Conservation (phyloP, 30 jellyfish, hydroid and myxozoan genomes). For the Sanderia malayensis region DNA sequence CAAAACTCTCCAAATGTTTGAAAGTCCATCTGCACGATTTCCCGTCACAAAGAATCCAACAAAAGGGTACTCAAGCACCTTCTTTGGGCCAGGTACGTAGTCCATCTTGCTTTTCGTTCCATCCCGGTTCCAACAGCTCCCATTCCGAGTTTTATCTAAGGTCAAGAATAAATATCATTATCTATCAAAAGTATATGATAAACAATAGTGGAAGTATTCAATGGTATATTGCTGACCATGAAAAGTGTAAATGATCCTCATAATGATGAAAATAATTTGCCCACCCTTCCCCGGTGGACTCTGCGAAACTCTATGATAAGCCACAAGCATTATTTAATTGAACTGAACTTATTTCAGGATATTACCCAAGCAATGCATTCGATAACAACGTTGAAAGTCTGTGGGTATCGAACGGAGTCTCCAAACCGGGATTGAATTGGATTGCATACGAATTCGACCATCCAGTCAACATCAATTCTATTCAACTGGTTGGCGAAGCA, state of each 20-base stretch:
- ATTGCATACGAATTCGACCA: slow-evolving; percentile 89
- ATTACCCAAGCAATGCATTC: slow-evolving; percentile 94
- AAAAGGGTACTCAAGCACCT: slow-evolving; percentile 90
- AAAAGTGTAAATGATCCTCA: too few relatives aligned
- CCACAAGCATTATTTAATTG: background rate
- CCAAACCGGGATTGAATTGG: slow-evolving; percentile 96
- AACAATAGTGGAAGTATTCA: too few relatives aligned
- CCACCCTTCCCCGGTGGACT: too few relatives aligned
- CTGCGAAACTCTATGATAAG: too few relatives aligned
- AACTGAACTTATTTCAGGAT: slow-evolving; percentile 44
- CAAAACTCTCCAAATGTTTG: slow-evolving; percentile 85
- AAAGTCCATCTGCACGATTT: slow-evolving; percentile 72
- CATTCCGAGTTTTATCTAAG: too few relatives aligned
- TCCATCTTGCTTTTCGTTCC: background rate
- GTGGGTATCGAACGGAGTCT: slow-evolving; percentile 95
- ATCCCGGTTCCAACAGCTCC: too few relatives aligned
- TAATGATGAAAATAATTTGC: too few relatives aligned
- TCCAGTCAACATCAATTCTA: slow-evolving; percentile 79
- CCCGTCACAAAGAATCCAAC: slow-evolving; percentile 72
- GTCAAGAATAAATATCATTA: too few relatives aligned
- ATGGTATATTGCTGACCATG: too few relatives aligned
- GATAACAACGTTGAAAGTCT: slow-evolving; percentile 91
- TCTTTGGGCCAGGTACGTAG: slow-evolving; percentile 89
- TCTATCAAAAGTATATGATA: too few relatives aligned
- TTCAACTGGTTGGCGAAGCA: slow-evolving; percentile 85